Conservation (phyloP, 2,797 vertebrate species). For the Neostethus bicornis region DNA sequence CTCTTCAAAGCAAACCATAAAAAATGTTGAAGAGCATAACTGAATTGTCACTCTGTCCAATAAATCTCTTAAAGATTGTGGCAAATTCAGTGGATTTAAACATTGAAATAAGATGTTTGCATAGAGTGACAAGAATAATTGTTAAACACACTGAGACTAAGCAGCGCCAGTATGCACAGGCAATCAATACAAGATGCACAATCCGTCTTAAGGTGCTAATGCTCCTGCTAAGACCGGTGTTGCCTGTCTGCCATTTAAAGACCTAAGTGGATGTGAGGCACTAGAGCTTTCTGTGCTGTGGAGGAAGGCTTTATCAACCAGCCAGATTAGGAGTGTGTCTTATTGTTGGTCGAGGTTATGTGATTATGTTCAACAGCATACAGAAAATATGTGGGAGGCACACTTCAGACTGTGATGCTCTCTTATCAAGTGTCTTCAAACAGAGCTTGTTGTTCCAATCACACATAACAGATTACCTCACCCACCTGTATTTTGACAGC, state of each 20-base stretch:
- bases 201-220: conserved; percentile 45
- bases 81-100: not conserved
- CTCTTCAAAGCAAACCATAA: no score
- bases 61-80: no score
- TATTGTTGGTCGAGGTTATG: conserved; percentile 24
- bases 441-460: conserved; percentile 7
- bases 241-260: conserved; percentile 37
- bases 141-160: conserved; percentile 1
- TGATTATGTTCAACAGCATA: conserved; percentile 21
- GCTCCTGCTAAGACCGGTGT: conserved; percentile 47
- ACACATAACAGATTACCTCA: conserved; percentile 29
- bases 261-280: conserved; percentile 51
- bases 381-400: conserved; percentile 22
- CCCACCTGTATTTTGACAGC: conserved; percentile 87
- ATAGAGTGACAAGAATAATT: not conserved
- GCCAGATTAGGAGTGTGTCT: conserved; percentile 46
- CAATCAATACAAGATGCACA: conserved; percentile 51
- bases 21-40: no score
- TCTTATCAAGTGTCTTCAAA: conserved; percentile 19
- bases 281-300: conserved; percentile 36
- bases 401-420: conserved; percentile 10
- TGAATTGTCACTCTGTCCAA: no score
- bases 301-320: conserved; percentile 51
- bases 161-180: conserved; percentile 12
- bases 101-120: not conserved